Percentiles rank a stretch among this genome's conserved stretches.
These are phyloP conservation scores for Hipposideros larvatus DNA, from an alignment of 2,797 vertebrate species.

Conservation along the genomic window DNA sequence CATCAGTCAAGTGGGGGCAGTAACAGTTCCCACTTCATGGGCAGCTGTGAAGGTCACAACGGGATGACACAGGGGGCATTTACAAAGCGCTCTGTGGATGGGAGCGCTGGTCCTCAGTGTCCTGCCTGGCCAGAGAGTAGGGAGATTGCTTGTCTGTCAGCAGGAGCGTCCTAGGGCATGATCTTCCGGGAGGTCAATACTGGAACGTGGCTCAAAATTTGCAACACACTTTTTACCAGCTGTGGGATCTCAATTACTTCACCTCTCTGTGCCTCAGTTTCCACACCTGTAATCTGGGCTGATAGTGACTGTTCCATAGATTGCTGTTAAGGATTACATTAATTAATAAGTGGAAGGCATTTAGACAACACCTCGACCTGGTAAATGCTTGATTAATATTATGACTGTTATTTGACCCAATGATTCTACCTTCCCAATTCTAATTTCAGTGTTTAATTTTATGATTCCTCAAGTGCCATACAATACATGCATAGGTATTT, in stretches of 20 bases:
- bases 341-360: fast-evolving
- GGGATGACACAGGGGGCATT: fast-evolving
- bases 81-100: fast-evolving
- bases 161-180: fast-evolving
- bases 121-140: fast-evolving
- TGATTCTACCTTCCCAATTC: not conserved
- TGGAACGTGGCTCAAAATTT: not conserved
- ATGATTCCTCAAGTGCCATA: not conserved
- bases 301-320: not conserved
- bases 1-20: too few species aligned
- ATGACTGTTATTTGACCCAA: not conserved
- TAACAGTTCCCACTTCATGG: fast-evolving
- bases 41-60: fast-evolving
- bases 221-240: not conserved
- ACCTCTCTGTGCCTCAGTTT: not conserved
- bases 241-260: not conserved
- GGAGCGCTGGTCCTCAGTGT: fast-evolving
- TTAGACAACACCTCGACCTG: not conserved
- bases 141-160: not conserved
- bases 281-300: not conserved
- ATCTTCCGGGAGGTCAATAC: not conserved
- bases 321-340: not conserved
- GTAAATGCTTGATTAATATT: too few species aligned
- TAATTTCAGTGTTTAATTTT: not conserved
- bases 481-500: fast-evolving